Evolutionary conservation across 1,140 invertebrate species (phyloP).

Genomic region (Anastrepha obliqua): DNA sequence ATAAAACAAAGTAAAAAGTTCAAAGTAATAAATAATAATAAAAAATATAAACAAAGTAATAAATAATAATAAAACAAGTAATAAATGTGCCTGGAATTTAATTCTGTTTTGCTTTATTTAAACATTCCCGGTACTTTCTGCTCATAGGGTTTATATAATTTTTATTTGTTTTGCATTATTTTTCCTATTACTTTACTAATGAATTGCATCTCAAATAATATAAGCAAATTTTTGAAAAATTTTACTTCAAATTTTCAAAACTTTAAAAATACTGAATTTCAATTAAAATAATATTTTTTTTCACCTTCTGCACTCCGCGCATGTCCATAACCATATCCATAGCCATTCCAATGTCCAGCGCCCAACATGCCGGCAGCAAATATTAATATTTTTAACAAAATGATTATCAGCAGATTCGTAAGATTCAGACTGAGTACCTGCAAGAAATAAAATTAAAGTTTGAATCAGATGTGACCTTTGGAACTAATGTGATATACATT

Average conservation of each 20-base stretch:
- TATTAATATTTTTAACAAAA: constrained; percentile 87
- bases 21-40: no score
- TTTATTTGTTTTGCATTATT: neutral
- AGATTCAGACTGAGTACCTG: constrained; percentile 86
- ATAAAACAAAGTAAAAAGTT: neutral
- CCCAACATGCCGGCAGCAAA: constrained; percentile 86
- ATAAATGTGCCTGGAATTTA: no score
- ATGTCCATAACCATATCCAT: constrained; percentile 75
- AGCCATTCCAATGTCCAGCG: constrained; percentile 79
- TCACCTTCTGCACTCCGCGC: constrained; percentile 68
- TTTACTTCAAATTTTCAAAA: no score
- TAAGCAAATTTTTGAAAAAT: no score
- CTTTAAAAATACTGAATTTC: no score
- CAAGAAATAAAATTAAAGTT: neutral
- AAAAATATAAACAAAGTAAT: neutral
- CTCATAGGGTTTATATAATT: neutral
- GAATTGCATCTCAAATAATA: no score
- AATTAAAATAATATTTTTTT: neutral
- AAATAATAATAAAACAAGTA: no score
- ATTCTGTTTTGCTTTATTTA: no score
- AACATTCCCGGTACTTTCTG: no score
- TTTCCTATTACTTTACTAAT: no score
- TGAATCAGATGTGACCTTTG: no score
- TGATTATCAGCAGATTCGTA: constrained; percentile 85
- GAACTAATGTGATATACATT: no score